Base-by-base conservation (phyloP, 2,888 invertebrate genomes). In the Drosophila mimetica region DNA sequence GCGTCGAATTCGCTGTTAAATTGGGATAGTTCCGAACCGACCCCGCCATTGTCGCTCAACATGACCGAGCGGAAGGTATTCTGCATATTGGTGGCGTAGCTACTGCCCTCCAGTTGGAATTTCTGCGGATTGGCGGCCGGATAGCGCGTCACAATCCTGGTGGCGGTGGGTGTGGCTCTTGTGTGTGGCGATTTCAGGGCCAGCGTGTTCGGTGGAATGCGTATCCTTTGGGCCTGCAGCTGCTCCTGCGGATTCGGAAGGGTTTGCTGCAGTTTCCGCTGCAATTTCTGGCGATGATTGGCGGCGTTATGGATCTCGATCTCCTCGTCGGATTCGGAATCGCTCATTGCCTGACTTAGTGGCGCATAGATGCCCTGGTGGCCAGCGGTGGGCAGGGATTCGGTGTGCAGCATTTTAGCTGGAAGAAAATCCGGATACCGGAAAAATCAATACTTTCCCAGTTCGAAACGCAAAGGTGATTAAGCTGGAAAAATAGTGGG, bases 281-380 rank as follows among this genome's bases (percentile, higher is more conserved):
- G 63, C 18, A 71, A 60, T 41, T 36, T 71, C 34, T 71, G 63
- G 60, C 74, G 72, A 65, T 76, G 79, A 51, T 86, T 86, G 53
- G 47, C 79, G 13, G 76, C 69, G 75, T 88, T 86, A 36, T 86
- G 85, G 46, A 86, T 86, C 52, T 88, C 88, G 30, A 88, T 85
- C 83, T 96, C 96, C 85, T 95, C 95, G 85, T 96, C 96, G 0
- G 96, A 95, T 83, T 96, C 95, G 0, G 95, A 95, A 91, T 96
- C 96, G 59, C 95, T 94, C 79, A 96, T 93, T 75, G 94, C 94
- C 92, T 96, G 96, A 72, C 95, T 95, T 86, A 96, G 91, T 60
- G 96, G 96, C 83, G 96, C 94, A 90, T 96, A 96, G 84, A 94
- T 93, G 77, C 93, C 93, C 90, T 93, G 93, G 60, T 89, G 89